These are phyloP conservation scores for Drosophila monieri DNA, from an alignment of 2,888 invertebrate species.

Conservation along the genomic window DNA sequence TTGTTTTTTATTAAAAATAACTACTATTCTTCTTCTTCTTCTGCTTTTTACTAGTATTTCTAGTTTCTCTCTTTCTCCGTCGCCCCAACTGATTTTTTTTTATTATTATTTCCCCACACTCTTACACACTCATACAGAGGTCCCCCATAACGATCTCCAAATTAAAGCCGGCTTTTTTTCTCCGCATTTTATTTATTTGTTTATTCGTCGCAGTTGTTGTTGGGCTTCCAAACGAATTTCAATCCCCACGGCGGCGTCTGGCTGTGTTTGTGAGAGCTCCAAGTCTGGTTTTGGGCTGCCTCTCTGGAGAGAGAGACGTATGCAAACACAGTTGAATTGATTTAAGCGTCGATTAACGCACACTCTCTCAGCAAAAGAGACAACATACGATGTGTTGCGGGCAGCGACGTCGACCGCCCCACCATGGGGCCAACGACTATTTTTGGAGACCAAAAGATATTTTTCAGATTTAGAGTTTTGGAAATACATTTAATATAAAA, in stretches of 20 bases:
- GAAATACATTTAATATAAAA: too few relatives aligned
- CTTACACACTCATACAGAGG: neutral
- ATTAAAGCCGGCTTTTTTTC: slow-evolving; percentile 72
- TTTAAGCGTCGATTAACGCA: slow-evolving; percentile 78
- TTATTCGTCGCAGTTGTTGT: slow-evolving; percentile 45
- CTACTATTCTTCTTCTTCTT: slow-evolving; percentile 25
- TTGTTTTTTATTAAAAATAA: slow-evolving; percentile 42
- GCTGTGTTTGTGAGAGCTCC: slow-evolving; percentile 35
- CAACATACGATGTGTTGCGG: slow-evolving; percentile 52
- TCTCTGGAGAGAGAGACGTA: slow-evolving; percentile 40
- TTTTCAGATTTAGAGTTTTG: too few relatives aligned
- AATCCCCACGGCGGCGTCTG: slow-evolving; percentile 28
- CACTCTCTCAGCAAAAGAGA: slow-evolving; percentile 38
- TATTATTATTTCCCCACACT: slow-evolving; percentile 16
- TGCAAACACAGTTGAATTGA: slow-evolving; percentile 70
- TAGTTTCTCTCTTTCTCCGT: slow-evolving; percentile 44
- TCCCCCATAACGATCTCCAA: slow-evolving; percentile 42
- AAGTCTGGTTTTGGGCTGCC: slow-evolving; percentile 64
- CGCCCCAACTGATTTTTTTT: slow-evolving; percentile 27
- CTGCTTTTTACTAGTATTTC: slow-evolving; percentile 45
- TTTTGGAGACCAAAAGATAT: too few relatives aligned
- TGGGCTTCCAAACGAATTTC: slow-evolving; percentile 39
- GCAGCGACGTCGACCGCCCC: neutral
- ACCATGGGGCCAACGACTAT: too few relatives aligned
- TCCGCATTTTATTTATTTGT: slow-evolving; percentile 65